These are phyloP conservation scores for Luidia sarsii DNA, from an alignment of 53 echinoderm and acorn worm genomes.

Conservation along the genomic window DNA sequence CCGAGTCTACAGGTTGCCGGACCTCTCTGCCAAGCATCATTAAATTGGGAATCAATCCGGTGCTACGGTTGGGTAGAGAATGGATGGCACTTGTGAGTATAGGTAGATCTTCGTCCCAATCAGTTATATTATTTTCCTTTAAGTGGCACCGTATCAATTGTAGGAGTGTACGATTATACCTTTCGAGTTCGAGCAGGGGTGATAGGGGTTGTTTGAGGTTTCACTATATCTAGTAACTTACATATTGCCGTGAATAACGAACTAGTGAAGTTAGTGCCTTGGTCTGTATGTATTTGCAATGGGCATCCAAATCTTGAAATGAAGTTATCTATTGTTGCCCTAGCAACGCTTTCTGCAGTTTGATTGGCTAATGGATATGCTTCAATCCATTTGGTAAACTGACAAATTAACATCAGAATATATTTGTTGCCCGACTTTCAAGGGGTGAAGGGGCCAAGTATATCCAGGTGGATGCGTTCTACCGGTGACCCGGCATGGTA, in stretches of 20 bases:
- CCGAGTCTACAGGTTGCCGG: conserved; percentile 6
- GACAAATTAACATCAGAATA: conserved; percentile 42
- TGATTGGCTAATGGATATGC: conserved; percentile 61
- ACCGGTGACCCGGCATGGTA: conserved; percentile 5
- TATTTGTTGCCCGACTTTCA: conserved; percentile 31
- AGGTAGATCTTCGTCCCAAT: conserved; percentile 24
- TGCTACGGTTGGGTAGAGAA: conserved; percentile 2
- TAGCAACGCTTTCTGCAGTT: conserved; percentile 35
- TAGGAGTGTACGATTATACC: conserved; percentile 62
- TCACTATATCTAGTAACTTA: conserved; percentile 41
- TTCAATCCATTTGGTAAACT: conserved; percentile 67
- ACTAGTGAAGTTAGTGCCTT: conserved; percentile 64
- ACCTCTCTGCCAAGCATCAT: conserved; percentile 27
- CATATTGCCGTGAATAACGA: conserved; percentile 58
- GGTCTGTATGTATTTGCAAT: conserved; percentile 68
- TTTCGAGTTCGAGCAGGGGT: conserved; percentile 68
- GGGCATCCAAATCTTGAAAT: conserved; percentile 60
- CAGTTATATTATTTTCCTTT: conserved; percentile 12
- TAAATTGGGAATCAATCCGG: conserved; percentile 10
- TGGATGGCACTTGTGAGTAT: conserved; percentile 3
- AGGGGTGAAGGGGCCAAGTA: conserved; percentile 6
- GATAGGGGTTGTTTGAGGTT: conserved; percentile 67
- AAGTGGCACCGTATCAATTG: conserved; percentile 54
- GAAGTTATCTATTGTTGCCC: conserved; percentile 56
- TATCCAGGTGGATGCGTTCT: conserved; percentile 3